Conservation (phyloP, 64 coral and sea anemone species). For the Actinia equina region DNA sequence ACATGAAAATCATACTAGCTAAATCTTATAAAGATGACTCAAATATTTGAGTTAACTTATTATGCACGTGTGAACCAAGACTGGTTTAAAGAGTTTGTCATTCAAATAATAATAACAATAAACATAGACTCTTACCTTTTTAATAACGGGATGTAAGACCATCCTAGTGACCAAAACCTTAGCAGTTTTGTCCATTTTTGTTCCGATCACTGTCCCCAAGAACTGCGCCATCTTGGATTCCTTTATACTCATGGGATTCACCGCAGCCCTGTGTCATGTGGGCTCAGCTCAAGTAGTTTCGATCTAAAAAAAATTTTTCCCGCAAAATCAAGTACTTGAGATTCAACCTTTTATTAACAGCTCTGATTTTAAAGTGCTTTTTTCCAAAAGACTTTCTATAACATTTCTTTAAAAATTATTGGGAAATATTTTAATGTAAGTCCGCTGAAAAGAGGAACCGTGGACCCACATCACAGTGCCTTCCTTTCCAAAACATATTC, state of each 20-base stretch:
- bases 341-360: not conserved
- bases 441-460: not conserved
- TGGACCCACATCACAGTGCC: not conserved
- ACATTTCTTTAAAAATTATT: not conserved
- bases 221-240: slow-evolving; percentile 98
- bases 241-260: not conserved
- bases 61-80: not conserved
- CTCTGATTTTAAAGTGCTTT: not conserved
- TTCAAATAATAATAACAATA: not conserved
- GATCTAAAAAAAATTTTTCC: not conserved
- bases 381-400: not conserved
- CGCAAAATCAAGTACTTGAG: not conserved
- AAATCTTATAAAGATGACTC: not conserved
- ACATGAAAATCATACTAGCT: no score
- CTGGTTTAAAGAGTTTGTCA: not conserved
- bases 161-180: slow-evolving; percentile 96
- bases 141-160: slow-evolving; percentile 75
- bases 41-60: not conserved
- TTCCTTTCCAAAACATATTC: no score
- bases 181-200: slow-evolving; percentile 99
- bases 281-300: not conserved
- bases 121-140: slow-evolving; percentile 57
- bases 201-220: slow-evolving; percentile 93
- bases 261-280: slow-evolving; percentile 33
- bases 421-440: not conserved